These are phyloP conservation scores for Synergus umbraculus DNA, from an alignment of 2,888 invertebrate genomes.

Conservation along the genomic window DNA sequence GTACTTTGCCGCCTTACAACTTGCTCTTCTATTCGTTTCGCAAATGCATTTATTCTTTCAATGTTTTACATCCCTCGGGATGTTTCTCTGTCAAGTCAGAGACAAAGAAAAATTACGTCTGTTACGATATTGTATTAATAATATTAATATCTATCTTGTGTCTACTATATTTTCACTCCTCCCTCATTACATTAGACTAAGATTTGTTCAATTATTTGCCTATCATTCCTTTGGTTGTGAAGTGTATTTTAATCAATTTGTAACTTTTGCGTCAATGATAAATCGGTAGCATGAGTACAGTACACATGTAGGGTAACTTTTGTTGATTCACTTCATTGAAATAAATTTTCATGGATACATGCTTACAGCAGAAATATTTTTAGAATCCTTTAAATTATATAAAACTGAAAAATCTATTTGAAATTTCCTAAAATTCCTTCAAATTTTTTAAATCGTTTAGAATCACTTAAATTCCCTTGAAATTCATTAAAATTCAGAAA, in stretches of 20 bases:
- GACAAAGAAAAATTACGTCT: slow-evolving; percentile 10
- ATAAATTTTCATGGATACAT: too few species aligned
- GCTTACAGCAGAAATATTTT: too few species aligned
- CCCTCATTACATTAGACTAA: not conserved
- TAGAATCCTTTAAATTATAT: too few species aligned
- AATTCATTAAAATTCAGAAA: too few species aligned
- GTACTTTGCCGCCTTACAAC: not conserved
- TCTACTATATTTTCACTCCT: not conserved
- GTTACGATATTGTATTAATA: not conserved
- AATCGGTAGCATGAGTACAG: too few species aligned
- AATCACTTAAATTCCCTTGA: too few species aligned
- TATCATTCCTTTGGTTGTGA: not conserved
- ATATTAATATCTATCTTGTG: not conserved
- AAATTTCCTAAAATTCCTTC: too few species aligned
- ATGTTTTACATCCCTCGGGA: not conserved
- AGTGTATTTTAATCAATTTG: not conserved
- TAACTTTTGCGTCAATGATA: too few species aligned
- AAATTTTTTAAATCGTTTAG: too few species aligned
- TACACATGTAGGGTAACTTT: too few species aligned
- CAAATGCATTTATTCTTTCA: not conserved
- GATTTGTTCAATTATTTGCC: not conserved
- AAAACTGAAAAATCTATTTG: too few species aligned
- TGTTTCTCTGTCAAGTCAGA: not conserved
- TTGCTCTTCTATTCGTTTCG: slow-evolving; percentile 4
- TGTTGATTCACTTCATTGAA: too few species aligned